These are phyloP conservation scores for Bambusicola thoracicus DNA, from an alignment of 2,113 vertebrate genomes.

Conservation along the genomic window DNA sequence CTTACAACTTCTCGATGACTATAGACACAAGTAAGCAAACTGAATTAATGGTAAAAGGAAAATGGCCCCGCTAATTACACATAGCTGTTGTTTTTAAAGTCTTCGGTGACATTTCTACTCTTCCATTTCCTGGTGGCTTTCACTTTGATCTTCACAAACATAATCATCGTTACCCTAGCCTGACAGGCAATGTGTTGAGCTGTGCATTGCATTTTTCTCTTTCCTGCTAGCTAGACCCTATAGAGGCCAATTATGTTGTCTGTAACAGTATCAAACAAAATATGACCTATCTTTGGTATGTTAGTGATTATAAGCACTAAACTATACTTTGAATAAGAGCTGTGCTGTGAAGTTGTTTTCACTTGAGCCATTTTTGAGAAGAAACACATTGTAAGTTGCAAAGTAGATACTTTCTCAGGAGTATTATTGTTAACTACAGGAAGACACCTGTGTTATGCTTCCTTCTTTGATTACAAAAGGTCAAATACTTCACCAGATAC, in stretches of 20 bases:
- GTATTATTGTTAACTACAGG: slow-evolving; percentile 53
- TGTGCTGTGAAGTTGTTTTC: slow-evolving; percentile 29
- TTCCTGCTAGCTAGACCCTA: background rate
- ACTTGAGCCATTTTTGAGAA: slow-evolving; percentile 66
- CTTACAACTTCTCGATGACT: background rate
- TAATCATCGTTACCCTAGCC: slow-evolving; percentile 14
- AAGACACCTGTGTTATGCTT: slow-evolving; percentile 74
- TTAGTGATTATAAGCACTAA: slow-evolving; percentile 53
- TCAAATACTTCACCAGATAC: slow-evolving; percentile 46
- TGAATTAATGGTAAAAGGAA: background rate
- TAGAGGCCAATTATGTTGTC: slow-evolving; percentile 53
- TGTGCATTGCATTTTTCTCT: slow-evolving; percentile 5
- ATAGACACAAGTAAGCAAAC: background rate
- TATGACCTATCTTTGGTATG: background rate
- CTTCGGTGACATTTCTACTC: background rate
- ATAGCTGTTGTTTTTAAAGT: slow-evolving; percentile 6
- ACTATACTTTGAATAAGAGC: slow-evolving; percentile 14
- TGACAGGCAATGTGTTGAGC: slow-evolving; percentile 4
- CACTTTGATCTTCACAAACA: slow-evolving; percentile 59
- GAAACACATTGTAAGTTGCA: slow-evolving; percentile 66
- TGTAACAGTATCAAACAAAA: slow-evolving; percentile 44
- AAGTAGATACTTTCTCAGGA: slow-evolving; percentile 34
- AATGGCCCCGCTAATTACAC: background rate
- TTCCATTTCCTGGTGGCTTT: slow-evolving; percentile 21
- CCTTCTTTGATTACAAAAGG: slow-evolving; percentile 58